Evolutionary conservation across 2,113 vertebrate genomes (phyloP), one percentile per base, ranked within the genome.

Genomic region (Tautogolabrus adspersus): DNA sequence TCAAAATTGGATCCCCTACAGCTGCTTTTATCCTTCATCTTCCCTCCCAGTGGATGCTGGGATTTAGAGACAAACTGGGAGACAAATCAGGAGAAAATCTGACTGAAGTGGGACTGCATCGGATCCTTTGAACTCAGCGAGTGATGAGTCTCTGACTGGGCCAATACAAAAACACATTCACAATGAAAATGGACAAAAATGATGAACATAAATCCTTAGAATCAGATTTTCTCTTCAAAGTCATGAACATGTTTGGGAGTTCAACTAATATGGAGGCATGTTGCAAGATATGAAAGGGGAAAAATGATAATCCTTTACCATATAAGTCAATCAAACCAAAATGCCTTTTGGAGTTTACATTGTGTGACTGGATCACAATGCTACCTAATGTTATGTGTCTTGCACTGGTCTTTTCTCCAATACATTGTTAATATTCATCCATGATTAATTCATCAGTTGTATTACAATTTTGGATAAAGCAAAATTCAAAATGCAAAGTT

Each of bases 1-100:
- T 84, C 44, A 78, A 77, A 83, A 87, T 64, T 71, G 68, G 23
- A 57, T 67, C 58, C 40, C 61, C 79, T 60, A n/a, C 74, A 55
- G 77, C 72, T 72, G 47, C 55, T 63, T 51, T 70, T 65, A 74
- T 79, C 62, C 34, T 81, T 71, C 57, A 75, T 85, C 66, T 77
- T 10, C 22, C 55, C 38, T 12, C 57, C 47, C 21, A 6, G 72
- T 60, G 69, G 56, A 66, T 40, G 60, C 49, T 66, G 13, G 49
- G 40, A 37, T 87, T 79, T 68, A 23, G 37, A 40, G 47, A 72
- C 67, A 69, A 38, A 65, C 30, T 55, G 6, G 12, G 19, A 44
- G n/a, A 51, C n/a, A 30, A 55, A 49, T 59, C 44, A 64, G 59
- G 34, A 51, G 49, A 60, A 58, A 54, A 67, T 56, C 46, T 65